A percentile compares a stretch with the other conserved stretches of the same genome.
Conservation (phyloP, 2,797 vertebrate species). For the Podarcis lilfordi region DNA sequence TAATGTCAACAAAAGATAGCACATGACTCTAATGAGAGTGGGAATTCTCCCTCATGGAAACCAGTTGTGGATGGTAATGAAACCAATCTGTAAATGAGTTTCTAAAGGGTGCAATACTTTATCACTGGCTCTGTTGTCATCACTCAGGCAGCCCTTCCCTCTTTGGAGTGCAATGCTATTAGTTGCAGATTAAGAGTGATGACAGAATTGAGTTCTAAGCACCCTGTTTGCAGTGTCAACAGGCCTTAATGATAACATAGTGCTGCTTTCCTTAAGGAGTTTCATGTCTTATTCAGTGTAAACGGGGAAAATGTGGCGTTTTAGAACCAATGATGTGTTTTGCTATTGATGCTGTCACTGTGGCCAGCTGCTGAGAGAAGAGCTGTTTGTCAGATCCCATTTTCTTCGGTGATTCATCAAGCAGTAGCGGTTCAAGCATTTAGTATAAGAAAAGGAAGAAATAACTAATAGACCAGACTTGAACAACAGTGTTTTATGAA, state of each 20-base stretch:
- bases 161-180: constrained; percentile 76
- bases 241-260: constrained; percentile 80
- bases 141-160: constrained; percentile 77
- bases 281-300: constrained; percentile 80
- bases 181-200: constrained; percentile 83
- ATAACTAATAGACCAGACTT: constrained; percentile 62
- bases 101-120: constrained; percentile 86
- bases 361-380: constrained; percentile 69
- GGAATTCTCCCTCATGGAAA: constrained; percentile 68
- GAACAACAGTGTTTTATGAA: constrained; percentile 64
- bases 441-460: constrained; percentile 69
- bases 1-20: constrained; percentile 70
- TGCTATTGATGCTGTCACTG: constrained; percentile 74
- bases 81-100: constrained; percentile 87
- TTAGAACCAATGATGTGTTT: constrained; percentile 79
- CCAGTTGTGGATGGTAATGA: constrained; percentile 82
- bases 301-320: constrained; percentile 77
- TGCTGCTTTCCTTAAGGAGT: constrained; percentile 71
- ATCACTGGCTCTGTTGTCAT: constrained; percentile 77
- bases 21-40: constrained; percentile 71
- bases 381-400: constrained; percentile 74
- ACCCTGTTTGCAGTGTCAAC: constrained; percentile 72
- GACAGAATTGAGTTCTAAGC: constrained; percentile 77
- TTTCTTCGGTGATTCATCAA: constrained; percentile 75
- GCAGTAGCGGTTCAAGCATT: constrained; percentile 68